phyloP scores from a whole-genome alignment of 2,113 vertebrate species.

The Azemiops feae region DNA sequence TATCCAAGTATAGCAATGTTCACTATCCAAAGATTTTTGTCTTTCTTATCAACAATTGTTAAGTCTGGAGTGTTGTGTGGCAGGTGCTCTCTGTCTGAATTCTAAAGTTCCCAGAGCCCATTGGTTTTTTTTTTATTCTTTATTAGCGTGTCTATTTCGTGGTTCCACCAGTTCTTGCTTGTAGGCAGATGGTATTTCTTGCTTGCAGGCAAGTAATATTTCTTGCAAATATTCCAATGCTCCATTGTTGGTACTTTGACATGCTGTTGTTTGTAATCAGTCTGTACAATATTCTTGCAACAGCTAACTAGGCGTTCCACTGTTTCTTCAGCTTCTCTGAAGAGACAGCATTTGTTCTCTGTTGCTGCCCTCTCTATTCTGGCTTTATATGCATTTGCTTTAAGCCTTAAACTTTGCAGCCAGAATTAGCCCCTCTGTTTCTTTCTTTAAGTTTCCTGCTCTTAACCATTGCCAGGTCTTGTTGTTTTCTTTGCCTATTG shows the following conservation, averaged over 20 bases:
- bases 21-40: not conserved
- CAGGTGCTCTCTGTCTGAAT: not conserved
- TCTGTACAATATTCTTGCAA: not conserved
- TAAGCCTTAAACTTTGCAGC: not conserved
- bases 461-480: not conserved
- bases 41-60: not conserved
- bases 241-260: no score
- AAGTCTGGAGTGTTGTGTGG: not conserved
- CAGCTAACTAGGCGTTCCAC: not conserved
- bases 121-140: no score
- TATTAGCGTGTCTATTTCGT: no score
- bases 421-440: not conserved
- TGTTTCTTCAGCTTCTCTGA: not conserved
- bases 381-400: not conserved
- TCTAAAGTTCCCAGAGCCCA: no score
- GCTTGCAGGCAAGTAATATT: no score
- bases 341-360: not conserved
- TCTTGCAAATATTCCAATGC: no score
- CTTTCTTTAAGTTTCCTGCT: not conserved
- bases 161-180: no score
- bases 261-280: no score
- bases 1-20: not conserved
- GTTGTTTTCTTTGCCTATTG: not conserved
- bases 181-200: no score
- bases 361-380: not conserved